phyloP scores from a whole-genome alignment of 2,888 invertebrate genomes.

The Hyposoter dolosus region DNA sequence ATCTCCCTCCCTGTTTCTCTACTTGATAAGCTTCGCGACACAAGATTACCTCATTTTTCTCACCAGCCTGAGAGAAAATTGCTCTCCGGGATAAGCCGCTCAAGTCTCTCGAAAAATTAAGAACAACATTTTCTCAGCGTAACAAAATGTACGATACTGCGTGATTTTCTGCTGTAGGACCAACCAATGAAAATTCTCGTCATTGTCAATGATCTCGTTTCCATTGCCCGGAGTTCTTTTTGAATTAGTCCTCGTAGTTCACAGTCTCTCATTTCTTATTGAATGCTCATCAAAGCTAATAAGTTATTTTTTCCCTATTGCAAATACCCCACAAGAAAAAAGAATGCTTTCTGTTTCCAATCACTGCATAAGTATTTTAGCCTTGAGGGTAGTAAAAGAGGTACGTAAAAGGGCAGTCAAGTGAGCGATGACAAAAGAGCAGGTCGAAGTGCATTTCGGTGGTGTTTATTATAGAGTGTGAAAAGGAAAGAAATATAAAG shows the following conservation, averaged over 20 bases:
- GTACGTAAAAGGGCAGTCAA: slow-evolving; percentile 32
- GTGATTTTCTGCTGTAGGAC: not conserved
- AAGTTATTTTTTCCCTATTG: not conserved
- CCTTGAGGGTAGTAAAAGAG: slow-evolving; percentile 17
- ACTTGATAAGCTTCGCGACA: slow-evolving; percentile 25
- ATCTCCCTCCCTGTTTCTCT: slow-evolving; percentile 23
- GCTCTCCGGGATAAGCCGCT: slow-evolving; percentile 19
- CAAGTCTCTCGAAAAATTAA: slow-evolving; percentile 19
- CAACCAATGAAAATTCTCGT: not conserved
- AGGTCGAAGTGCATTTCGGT: slow-evolving; percentile 24
- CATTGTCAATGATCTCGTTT: not conserved
- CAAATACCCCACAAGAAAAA: not conserved
- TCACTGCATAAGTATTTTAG: slow-evolving; percentile 24
- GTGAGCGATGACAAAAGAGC: slow-evolving; percentile 35
- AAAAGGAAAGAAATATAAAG: slow-evolving; percentile 11
- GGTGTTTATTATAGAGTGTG: slow-evolving; percentile 30
- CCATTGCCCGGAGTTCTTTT: not conserved
- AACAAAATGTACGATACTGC: not conserved
- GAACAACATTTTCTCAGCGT: not conserved
- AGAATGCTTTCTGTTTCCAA: not conserved
- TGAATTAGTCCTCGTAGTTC: not conserved
- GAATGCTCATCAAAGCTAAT: not conserved
- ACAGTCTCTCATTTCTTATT: not conserved
- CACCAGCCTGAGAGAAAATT: not conserved
- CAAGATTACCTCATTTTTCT: slow-evolving; percentile 40